A percentile compares a stretch with the other conserved stretches of the same genome.
Conservation (phyloP, 2,113 vertebrate species). For the Psephotus haematonotus region DNA sequence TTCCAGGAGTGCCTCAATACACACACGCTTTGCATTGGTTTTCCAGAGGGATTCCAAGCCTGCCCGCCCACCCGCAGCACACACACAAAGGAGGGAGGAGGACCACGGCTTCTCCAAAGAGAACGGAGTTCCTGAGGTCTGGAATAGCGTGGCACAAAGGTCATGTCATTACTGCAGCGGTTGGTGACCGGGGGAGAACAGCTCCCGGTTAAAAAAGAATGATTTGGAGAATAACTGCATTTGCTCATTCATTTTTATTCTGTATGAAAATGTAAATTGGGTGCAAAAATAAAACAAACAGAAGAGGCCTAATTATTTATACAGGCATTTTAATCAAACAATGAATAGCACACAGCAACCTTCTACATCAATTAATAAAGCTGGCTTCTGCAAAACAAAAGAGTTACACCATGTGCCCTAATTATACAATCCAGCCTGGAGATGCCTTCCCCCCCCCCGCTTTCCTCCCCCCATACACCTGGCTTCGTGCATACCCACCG, state of each 20-base stretch:
- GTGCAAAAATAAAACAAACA: constrained; percentile 64
- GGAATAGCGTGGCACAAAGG: background rate
- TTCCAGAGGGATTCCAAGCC: background rate
- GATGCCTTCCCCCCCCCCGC: background rate
- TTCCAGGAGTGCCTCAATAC: background rate
- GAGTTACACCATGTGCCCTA: constrained; percentile 53
- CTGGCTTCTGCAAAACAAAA: constrained; percentile 62
- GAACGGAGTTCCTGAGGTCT: background rate
- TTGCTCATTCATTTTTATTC: background rate
- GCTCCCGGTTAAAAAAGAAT: background rate
- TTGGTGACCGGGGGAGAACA: background rate
- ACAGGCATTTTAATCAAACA: constrained; percentile 80
- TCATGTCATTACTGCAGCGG: background rate
- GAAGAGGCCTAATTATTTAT: constrained; percentile 71
- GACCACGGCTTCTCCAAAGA: background rate
- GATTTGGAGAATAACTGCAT: background rate
- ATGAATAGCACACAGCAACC: constrained; percentile 71
- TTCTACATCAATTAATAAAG: constrained; percentile 78
- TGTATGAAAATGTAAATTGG: constrained; percentile 29
- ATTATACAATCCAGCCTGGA: constrained; percentile 56
- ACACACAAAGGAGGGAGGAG: constrained; percentile 37
- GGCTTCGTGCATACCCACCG: background rate
- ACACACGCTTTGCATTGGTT: background rate
- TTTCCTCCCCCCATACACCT: background rate
- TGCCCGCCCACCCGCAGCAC: background rate